These are phyloP conservation scores for Podocnemis expansa DNA, from an alignment of 2,113 vertebrate species.

Conservation along the genomic window DNA sequence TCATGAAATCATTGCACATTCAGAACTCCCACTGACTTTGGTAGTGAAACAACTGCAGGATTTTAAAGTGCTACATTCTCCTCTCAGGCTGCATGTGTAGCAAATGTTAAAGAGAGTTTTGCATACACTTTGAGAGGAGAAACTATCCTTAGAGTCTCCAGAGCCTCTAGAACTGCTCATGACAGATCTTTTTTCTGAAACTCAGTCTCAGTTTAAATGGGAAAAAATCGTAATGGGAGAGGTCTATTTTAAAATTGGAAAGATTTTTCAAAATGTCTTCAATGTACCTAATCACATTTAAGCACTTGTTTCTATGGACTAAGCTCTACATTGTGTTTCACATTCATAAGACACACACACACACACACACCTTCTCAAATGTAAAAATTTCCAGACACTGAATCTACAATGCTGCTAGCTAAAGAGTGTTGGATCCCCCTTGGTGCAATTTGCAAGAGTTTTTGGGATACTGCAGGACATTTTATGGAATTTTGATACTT, in stretches of 20 bases:
- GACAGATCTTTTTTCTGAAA: slow-evolving; percentile 1
- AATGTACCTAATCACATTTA: slow-evolving; percentile 28
- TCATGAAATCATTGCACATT: slow-evolving; percentile 28
- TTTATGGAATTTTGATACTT: slow-evolving; percentile 28
- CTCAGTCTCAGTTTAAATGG: not conserved
- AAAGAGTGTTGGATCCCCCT: not conserved
- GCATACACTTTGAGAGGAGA: slow-evolving; percentile 17
- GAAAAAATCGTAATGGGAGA: slow-evolving; percentile 17
- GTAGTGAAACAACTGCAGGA: not conserved
- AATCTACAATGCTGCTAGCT: slow-evolving; percentile 23
- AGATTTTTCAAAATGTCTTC: not conserved
- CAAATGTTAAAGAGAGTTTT: slow-evolving; percentile 22
- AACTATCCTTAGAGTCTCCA: not conserved
- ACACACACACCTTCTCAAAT: not conserved
- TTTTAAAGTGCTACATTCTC: not conserved
- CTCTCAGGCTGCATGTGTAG: slow-evolving; percentile 7
- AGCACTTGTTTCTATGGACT: not conserved
- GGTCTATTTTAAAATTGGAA: slow-evolving; percentile 12
- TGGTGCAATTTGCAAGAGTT: slow-evolving; percentile 28
- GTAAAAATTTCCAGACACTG: slow-evolving; percentile 22
- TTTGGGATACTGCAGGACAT: not conserved
- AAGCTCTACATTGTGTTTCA: slow-evolving; percentile 3
- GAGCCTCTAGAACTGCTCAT: slow-evolving; percentile 6
- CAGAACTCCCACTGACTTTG: not conserved
- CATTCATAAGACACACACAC: not conserved